Evolutionary conservation across 2,797 vertebrate genomes (phyloP).

Genomic region (Molossus alvarezi): DNA sequence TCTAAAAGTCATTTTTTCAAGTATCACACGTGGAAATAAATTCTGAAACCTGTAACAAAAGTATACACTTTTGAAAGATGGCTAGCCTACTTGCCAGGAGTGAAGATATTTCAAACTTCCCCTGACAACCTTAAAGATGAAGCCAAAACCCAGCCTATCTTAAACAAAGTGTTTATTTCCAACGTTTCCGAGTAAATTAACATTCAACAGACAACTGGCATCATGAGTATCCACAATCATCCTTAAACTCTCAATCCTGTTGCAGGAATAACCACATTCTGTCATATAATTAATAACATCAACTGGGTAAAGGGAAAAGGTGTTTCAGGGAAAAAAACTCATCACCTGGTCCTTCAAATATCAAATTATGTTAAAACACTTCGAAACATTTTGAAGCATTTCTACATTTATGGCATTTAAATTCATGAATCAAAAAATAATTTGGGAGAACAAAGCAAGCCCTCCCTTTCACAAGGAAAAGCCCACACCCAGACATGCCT

Average conservation of each 20-base stretch:
- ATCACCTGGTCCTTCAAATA: slow-evolving; percentile 61
- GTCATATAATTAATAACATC: slow-evolving; percentile 34
- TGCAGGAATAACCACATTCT: neutral
- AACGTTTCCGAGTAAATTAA: neutral
- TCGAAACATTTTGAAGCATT: slow-evolving; percentile 79
- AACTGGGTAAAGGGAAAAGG: slow-evolving; percentile 61
- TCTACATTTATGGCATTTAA: slow-evolving; percentile 26
- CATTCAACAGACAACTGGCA: neutral
- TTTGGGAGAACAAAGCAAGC: neutral
- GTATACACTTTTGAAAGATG: slow-evolving; percentile 51
- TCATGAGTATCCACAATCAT: neutral
- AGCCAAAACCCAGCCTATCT: slow-evolving; percentile 4
- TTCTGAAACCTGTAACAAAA: slow-evolving; percentile 48
- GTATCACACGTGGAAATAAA: slow-evolving; percentile 48
- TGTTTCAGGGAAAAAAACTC: slow-evolving; percentile 47
- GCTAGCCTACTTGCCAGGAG: neutral
- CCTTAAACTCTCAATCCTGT: neutral
- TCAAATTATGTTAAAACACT: slow-evolving; percentile 78
- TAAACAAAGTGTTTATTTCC: neutral
- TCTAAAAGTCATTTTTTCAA: slow-evolving; percentile 47
- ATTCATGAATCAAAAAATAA: slow-evolving; percentile 25
- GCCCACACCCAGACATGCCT: slow-evolving; percentile 9
- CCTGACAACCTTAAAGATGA: slow-evolving; percentile 30
- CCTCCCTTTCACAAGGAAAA: slow-evolving; percentile 59
- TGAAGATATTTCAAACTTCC: slow-evolving; percentile 32